phyloP scores from a whole-genome alignment of 1,140 invertebrate species.

The Branchinecta lindahli region DNA sequence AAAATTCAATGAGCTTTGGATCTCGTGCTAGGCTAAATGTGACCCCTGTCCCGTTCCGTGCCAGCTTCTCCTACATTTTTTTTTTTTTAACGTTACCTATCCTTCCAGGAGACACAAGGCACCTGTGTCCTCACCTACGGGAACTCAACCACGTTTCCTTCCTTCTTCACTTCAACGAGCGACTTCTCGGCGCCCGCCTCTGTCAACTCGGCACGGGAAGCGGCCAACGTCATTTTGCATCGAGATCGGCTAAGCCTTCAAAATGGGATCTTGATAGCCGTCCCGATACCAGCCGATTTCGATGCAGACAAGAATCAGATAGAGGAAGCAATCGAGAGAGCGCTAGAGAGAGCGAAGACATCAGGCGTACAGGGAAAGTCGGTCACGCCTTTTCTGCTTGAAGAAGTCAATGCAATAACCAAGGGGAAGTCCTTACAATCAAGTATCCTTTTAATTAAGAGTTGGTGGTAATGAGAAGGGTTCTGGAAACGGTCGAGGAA shows the following conservation, averaged over 20 bases:
- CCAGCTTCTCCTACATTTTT: too few relatives aligned
- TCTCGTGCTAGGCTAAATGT: too few relatives aligned
- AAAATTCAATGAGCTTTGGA: too few relatives aligned
- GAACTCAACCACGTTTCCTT: slow-evolving; percentile 33
- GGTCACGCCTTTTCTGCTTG: slow-evolving; percentile 79
- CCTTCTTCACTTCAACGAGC: slow-evolving; percentile 62
- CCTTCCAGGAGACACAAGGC: slow-evolving; percentile 71
- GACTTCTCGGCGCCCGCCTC: slow-evolving; percentile 51
- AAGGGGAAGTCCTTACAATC: slow-evolving; percentile 58
- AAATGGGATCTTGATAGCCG: slow-evolving; percentile 74
- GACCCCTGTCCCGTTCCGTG: too few relatives aligned
- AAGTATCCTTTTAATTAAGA: slow-evolving; percentile 38
- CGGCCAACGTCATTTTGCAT: slow-evolving; percentile 49
- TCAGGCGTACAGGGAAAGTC: slow-evolving; percentile 61
- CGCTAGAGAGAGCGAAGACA: slow-evolving; percentile 46
- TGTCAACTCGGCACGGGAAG: slow-evolving; percentile 42
- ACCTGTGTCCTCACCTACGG: slow-evolving; percentile 71
- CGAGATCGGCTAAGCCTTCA: slow-evolving; percentile 43
- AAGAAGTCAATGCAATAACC: slow-evolving; percentile 56
- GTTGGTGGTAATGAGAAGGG: too few relatives aligned
- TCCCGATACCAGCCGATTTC: slow-evolving; percentile 59
- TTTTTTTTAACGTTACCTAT: too few relatives aligned
- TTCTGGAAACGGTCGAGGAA: too few relatives aligned
- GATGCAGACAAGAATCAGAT: slow-evolving; percentile 38
- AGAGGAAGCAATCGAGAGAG: slow-evolving; percentile 51